These are phyloP conservation scores for Altica lythri DNA, from an alignment of 2,888 invertebrate species.

Conservation along the genomic window DNA sequence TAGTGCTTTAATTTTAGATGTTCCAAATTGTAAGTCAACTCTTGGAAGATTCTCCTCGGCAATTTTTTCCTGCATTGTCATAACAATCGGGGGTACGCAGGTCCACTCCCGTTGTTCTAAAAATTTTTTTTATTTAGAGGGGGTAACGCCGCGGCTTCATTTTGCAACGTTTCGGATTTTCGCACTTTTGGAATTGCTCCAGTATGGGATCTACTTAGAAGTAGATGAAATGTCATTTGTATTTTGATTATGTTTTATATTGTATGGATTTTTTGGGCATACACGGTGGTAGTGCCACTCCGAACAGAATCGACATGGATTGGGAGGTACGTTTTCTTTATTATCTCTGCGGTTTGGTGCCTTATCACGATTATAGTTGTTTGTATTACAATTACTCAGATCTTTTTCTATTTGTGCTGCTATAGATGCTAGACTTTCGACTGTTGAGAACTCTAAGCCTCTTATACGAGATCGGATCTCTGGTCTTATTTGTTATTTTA, in stretches of 20 bases:
- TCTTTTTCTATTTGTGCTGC: neutral
- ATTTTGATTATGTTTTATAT: neutral
- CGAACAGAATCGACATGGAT: neutral
- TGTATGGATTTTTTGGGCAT: neutral
- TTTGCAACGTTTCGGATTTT: too few relatives aligned
- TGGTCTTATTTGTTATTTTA: slow-evolving; percentile 3
- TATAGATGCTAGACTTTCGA: neutral
- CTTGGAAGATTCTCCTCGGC: too few relatives aligned
- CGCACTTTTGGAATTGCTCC: too few relatives aligned
- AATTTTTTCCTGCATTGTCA: too few relatives aligned
- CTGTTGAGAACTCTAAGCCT: neutral
- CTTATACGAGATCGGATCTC: neutral
- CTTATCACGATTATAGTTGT: neutral
- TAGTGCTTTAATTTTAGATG: too few relatives aligned
- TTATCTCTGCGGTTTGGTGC: neutral
- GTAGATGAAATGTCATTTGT: too few relatives aligned
- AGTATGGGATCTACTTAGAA: too few relatives aligned
- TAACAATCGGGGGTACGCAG: too few relatives aligned
- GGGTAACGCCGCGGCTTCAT: too few relatives aligned
- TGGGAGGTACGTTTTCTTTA: neutral
- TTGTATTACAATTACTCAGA: neutral
- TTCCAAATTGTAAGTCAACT: too few relatives aligned
- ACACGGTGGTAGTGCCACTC: neutral
- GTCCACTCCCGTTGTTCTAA: too few relatives aligned
- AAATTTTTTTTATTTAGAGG: too few relatives aligned